These are phyloP conservation scores for Graptemys geographica DNA, from an alignment of 2,797 vertebrate genomes.

Conservation along the genomic window DNA sequence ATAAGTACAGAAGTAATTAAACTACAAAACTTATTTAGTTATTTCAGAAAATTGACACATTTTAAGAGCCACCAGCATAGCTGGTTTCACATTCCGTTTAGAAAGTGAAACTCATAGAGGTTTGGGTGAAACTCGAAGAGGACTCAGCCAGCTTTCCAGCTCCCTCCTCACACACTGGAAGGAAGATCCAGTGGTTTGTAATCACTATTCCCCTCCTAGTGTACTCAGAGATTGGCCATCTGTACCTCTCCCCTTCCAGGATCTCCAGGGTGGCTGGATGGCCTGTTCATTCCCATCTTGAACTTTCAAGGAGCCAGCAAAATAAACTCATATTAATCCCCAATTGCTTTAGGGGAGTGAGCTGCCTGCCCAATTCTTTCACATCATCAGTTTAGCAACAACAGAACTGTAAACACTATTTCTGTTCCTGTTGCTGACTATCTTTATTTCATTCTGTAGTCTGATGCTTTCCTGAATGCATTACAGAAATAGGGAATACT, in stretches of 20 bases:
- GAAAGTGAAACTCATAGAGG: not conserved
- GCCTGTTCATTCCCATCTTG: not conserved
- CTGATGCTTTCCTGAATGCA: not conserved
- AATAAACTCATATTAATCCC: not conserved
- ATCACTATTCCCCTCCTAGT: not conserved
- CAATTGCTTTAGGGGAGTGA: not conserved
- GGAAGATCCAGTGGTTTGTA: not conserved
- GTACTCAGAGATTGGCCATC: accelerated
- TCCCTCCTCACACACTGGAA: not conserved
- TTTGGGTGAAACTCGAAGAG: not conserved
- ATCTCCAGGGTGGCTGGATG: not conserved
- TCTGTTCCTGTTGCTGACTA: accelerated
- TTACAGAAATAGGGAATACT: accelerated
- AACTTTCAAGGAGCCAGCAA: not conserved
- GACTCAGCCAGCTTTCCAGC: not conserved
- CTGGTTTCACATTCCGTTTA: not conserved
- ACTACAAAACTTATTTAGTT: not conserved
- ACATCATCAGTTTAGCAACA: not conserved
- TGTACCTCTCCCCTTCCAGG: not conserved
- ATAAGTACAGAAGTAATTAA: not conserved
- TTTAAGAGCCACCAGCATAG: not conserved
- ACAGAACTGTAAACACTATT: accelerated
- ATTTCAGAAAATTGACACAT: not conserved
- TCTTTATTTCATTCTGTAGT: not conserved
- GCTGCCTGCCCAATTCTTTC: accelerated